Base-by-base conservation (phyloP, 2,888 invertebrate genomes). In the Macroteleia sp. region DNA sequence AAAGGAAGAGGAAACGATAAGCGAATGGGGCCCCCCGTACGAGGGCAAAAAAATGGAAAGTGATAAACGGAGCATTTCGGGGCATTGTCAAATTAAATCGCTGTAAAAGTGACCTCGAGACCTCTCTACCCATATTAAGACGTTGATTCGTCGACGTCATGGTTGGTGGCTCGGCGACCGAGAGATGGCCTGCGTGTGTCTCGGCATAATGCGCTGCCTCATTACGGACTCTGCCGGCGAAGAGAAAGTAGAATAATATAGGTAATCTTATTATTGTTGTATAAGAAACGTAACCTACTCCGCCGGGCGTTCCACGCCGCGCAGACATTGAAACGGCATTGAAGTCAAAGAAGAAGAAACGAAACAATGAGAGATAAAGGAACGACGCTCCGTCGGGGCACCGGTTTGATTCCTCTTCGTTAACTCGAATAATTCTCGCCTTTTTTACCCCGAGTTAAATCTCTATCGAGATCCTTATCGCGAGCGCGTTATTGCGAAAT, bases 201-300 rank as follows among this genome's bases (percentile, higher is more conserved):
- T 78, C 41, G 64, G 77, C 71, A 75, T 77, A 73, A 77, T 56
- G 62, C 73, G 80, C 69, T 48, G 81, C 75, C 79, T 79, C 81
- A 75, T 82, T 81, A 79, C 80, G 61, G 69, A 54, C 80, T 77
- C 42, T 34, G 69, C 61, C 67, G 71, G 62, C 52, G 77, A 69
- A 79, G 85, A 85, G 87, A 87, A 87, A 86, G 87, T 86, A 81
- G 82, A 83, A 83, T 85, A 85, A 87, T 83, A 83, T 83, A 81
- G 84, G 85, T 85, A 86, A 86, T 83, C 85, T 85, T 82, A 86
- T 85, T 85, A 84, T 86, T 82, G 83, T 87, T 86, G 85, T 85
- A 82, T 86, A 87, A 87, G 81, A 81, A 83, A 80, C 80, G 82
- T 87, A 86, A 87, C 83, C 78, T 44, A 80, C 79, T 74, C 54